Percentiles rank a stretch among this genome's conserved stretches.
phyloP scores from a whole-genome alignment of 1,140 invertebrate species.

The Melipona quadrifasciata region DNA sequence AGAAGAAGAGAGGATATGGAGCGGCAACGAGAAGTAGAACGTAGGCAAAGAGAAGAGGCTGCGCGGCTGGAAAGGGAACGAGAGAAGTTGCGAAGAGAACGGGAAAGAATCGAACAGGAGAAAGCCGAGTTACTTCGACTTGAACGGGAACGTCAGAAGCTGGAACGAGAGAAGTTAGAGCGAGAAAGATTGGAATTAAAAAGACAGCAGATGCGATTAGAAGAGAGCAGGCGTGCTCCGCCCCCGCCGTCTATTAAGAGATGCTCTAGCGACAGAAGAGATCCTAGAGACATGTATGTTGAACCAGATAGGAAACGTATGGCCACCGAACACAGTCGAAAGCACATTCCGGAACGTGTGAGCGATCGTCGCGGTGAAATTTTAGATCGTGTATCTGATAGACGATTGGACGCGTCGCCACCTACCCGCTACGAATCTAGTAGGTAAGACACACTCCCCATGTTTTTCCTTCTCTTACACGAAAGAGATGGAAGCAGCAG shows the following conservation, averaged over 20 bases:
- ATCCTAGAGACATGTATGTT: slow-evolving; percentile 75
- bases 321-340: slow-evolving; percentile 73
- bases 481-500: neutral
- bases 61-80: slow-evolving; percentile 89
- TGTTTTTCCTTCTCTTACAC: neutral
- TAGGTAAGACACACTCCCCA: slow-evolving; percentile 60
- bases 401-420: slow-evolving; percentile 75
- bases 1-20: slow-evolving; percentile 87
- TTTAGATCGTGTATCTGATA: slow-evolving; percentile 76
- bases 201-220: slow-evolving; percentile 85
- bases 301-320: slow-evolving; percentile 78
- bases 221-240: slow-evolving; percentile 77
- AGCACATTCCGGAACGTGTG: slow-evolving; percentile 75
- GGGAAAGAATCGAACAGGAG: slow-evolving; percentile 89
- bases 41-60: slow-evolving; percentile 90
- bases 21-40: slow-evolving; percentile 88
- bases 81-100: slow-evolving; percentile 89
- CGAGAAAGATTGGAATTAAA: slow-evolving; percentile 91
- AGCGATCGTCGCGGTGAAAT: slow-evolving; percentile 75
- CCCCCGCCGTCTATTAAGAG: slow-evolving; percentile 78
- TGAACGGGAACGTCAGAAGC: slow-evolving; percentile 90
- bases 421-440: slow-evolving; percentile 77
- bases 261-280: slow-evolving; percentile 74
- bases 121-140: slow-evolving; percentile 90
- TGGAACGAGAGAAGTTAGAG: slow-evolving; percentile 92